Evolutionary conservation across 2,888 invertebrate genomes (phyloP).

Genomic region (Boloria euphrosyne): DNA sequence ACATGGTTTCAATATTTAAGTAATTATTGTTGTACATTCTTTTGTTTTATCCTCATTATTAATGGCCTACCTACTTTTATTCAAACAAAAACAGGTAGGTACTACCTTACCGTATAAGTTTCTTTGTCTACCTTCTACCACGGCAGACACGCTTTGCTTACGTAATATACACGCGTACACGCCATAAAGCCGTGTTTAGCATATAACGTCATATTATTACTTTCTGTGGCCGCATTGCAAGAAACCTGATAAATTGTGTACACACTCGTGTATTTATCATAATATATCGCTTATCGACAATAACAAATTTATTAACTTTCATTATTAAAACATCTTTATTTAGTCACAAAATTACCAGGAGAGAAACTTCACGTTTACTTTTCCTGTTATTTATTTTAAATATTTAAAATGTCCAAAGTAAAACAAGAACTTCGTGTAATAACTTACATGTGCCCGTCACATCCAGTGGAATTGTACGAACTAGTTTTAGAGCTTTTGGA

Average conservation of each 20-base stretch:
- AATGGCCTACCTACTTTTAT: no score
- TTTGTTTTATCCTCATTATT: no score
- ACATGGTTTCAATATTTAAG: no score
- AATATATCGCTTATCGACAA: constrained; percentile 20
- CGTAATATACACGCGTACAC: constrained; percentile 41
- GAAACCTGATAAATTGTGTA: constrained; percentile 34
- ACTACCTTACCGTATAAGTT: no score
- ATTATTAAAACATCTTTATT: background rate
- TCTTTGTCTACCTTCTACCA: background rate
- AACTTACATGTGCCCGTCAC: constrained; percentile 84
- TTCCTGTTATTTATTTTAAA: background rate
- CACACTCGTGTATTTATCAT: constrained; percentile 31
- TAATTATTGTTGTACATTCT: no score
- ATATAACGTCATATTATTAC: constrained; percentile 34
- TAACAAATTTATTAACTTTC: constrained; percentile 21
- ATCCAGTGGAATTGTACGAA: constrained; percentile 84
- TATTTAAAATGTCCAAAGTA: constrained; percentile 55
- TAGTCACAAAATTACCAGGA: background rate
- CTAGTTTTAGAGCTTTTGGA: constrained; percentile 80
- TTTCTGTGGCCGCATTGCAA: constrained; percentile 29
- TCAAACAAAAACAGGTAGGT: no score
- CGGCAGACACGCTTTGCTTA: background rate
- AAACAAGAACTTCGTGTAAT: constrained; percentile 76
- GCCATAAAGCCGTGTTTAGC: constrained; percentile 41
- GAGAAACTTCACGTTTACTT: background rate